phyloP scores from a whole-genome alignment of 2,797 vertebrate genomes.

The Philypnodon macrostomus region DNA sequence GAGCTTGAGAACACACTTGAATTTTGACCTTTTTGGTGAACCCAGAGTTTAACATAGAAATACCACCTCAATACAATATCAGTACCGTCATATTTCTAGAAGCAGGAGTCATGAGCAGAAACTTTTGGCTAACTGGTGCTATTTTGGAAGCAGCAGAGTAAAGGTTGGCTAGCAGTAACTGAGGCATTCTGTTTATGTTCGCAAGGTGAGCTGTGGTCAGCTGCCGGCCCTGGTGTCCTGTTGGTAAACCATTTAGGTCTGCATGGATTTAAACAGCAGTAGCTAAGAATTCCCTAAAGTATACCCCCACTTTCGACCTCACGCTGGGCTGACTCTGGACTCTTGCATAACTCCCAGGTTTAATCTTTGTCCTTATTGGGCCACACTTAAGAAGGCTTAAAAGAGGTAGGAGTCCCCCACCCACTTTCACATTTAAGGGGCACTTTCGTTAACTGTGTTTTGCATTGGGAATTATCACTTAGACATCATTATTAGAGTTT shows the following conservation, averaged over 20 bases:
- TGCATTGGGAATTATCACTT: too few relatives aligned
- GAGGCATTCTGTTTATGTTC: constrained; percentile 52
- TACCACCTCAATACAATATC: constrained; percentile 18
- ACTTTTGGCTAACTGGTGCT: constrained; percentile 46
- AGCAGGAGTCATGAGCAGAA: constrained; percentile 55
- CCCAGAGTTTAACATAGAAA: background rate
- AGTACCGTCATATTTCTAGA: constrained; percentile 54
- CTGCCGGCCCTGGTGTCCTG: constrained; percentile 26
- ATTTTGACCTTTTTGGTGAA: background rate
- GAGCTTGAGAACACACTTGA: too few relatives aligned
- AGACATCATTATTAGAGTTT: too few relatives aligned
- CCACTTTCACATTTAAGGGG: constrained; percentile 2
- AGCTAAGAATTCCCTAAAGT: constrained; percentile 9
- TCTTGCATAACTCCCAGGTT: constrained; percentile 52
- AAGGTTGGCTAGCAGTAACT: constrained; percentile 16
- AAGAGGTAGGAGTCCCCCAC: constrained; percentile 13
- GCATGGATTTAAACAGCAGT: constrained; percentile 17
- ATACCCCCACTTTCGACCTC: constrained; percentile 3
- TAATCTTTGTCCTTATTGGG: constrained; percentile 56
- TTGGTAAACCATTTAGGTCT: constrained; percentile 14
- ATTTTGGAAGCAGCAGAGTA: constrained; percentile 43
- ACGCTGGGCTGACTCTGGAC: constrained; percentile 12
- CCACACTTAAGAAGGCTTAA: constrained; percentile 52
- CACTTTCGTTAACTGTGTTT: too few relatives aligned
- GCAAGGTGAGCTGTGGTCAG: constrained; percentile 29